A percentile compares a stretch with the other conserved stretches of the same genome.
These are phyloP conservation scores for Paedocypris micromegethes DNA, from an alignment of 2,797 vertebrate species.

Conservation along the genomic window DNA sequence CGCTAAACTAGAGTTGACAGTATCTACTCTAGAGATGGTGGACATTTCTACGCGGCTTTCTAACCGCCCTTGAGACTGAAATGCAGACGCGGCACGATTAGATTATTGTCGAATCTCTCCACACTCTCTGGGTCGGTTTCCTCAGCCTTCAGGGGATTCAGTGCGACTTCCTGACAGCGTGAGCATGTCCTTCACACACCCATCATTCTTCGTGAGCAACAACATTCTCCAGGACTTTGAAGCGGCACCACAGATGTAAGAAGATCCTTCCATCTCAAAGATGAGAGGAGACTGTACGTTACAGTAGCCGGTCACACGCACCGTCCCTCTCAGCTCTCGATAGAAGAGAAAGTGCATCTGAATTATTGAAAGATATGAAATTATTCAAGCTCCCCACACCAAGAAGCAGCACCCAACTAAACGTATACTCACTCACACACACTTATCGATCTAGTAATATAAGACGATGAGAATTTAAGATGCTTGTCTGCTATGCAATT, in stretches of 20 bases:
- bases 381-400: slow-evolving; percentile 28
- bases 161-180: slow-evolving; percentile 6
- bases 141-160: slow-evolving; percentile 14
- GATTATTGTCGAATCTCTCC: slow-evolving; percentile 25
- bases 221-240: background rate
- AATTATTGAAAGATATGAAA: slow-evolving; percentile 43
- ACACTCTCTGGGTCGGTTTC: slow-evolving; percentile 24
- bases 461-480: no score
- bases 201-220: background rate
- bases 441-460: no score
- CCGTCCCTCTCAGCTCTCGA: slow-evolving; percentile 1
- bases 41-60: slow-evolving; percentile 10
- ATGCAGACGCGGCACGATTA: slow-evolving; percentile 25
- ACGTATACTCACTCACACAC: no score
- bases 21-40: background rate
- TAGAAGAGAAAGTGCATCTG: slow-evolving; percentile 14
- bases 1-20: no score
- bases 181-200: slow-evolving; percentile 1
- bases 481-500: no score
- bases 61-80: background rate
- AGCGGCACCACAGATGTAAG: no score
- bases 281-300: background rate
- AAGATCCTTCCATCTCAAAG: background rate
- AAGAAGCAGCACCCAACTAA: background rate
- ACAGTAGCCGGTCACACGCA: background rate